phyloP scores from a whole-genome alignment of 2,797 vertebrate genomes.

The Strix occidentalis region DNA sequence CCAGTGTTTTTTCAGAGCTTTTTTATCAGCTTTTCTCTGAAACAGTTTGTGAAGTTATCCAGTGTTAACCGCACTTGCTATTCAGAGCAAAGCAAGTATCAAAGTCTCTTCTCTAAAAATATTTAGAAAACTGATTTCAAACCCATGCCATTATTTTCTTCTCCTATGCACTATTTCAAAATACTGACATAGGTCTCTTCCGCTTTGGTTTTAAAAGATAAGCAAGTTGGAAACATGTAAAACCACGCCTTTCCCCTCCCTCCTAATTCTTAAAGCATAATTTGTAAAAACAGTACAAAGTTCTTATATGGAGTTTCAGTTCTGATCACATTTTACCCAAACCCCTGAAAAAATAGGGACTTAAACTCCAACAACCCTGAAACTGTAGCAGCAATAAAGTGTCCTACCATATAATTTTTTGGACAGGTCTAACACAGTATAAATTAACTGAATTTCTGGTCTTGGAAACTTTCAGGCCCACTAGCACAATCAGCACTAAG shows the following conservation, averaged over 20 bases:
- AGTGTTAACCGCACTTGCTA: background rate
- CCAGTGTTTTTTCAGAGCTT: background rate
- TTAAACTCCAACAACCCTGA: background rate
- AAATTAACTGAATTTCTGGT: background rate
- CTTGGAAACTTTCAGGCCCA: background rate
- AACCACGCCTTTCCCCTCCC: background rate
- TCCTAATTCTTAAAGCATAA: background rate
- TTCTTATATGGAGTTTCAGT: background rate
- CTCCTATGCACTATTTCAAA: background rate
- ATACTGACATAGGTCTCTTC: background rate
- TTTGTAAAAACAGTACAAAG: background rate
- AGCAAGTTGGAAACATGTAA: background rate
- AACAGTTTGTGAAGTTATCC: background rate
- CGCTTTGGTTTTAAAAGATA: background rate
- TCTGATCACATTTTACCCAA: background rate
- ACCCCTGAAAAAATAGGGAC: background rate
- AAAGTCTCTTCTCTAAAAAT: background rate
- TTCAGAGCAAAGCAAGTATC: background rate
- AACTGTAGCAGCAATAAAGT: background rate
- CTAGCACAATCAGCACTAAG: background rate
- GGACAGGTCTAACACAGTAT: background rate
- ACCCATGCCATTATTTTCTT: accelerated
- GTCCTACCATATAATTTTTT: background rate
- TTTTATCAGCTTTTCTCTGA: background rate
- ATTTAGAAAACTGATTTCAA: background rate